Percentiles rank a stretch among this genome's conserved stretches.
Conservation (phyloP, 2,797 vertebrate genomes). For the Phrynocephalus forsythii region DNA sequence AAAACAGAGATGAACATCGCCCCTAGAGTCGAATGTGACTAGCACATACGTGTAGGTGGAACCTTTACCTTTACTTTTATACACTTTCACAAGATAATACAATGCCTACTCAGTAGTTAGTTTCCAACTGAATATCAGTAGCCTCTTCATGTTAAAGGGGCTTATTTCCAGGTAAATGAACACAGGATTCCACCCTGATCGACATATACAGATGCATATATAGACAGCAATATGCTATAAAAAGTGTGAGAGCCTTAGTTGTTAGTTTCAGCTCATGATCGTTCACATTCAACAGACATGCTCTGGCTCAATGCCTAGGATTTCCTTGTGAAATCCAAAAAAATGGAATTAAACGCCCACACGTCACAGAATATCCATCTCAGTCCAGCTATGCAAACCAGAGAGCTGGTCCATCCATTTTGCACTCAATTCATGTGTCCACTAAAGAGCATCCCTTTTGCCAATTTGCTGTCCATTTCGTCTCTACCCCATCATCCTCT, state of each 20-base stretch:
- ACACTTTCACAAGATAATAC: background rate
- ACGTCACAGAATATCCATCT: background rate
- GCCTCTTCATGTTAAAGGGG: background rate
- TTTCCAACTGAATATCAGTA: background rate
- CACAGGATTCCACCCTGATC: background rate
- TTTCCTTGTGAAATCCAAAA: conserved; percentile 26
- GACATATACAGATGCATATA: background rate
- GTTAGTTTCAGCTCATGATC: background rate
- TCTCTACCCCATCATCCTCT: background rate
- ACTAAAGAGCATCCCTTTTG: background rate
- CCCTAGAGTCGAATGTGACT: no score
- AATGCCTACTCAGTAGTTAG: background rate
- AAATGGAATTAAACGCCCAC: background rate
- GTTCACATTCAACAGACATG: background rate
- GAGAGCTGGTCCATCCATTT: background rate
- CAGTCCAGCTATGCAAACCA: background rate
- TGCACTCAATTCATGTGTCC: background rate
- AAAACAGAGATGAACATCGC: no score
- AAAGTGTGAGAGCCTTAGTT: background rate
- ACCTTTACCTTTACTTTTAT: no score
- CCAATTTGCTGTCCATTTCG: background rate
- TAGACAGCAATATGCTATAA: background rate
- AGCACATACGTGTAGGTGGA: no score
- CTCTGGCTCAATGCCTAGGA: conserved; percentile 3
- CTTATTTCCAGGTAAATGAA: background rate